A percentile compares a stretch with the other conserved stretches of the same genome.
Evolutionary conservation across 2,888 invertebrate species (phyloP).

Genomic region (Drosophila hamatofila): DNA sequence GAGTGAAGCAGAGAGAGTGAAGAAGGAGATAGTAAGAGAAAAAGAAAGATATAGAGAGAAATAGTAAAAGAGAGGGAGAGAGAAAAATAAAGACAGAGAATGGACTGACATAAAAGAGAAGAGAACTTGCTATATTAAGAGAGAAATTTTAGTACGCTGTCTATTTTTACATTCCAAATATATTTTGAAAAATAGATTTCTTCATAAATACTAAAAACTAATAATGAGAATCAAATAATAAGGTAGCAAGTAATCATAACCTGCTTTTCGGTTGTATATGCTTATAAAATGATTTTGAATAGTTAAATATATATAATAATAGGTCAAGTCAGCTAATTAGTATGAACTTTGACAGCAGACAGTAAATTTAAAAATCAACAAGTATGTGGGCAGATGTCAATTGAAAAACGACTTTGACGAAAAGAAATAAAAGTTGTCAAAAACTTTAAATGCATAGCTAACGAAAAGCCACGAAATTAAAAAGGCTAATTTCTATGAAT

Average conservation of each 20-base stretch:
- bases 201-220: too few species aligned
- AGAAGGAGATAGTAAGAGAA: too few species aligned
- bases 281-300: not conserved
- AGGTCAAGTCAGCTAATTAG: not conserved
- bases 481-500: not conserved
- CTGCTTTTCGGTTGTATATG: not conserved
- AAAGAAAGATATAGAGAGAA: too few species aligned
- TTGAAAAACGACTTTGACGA: not conserved
- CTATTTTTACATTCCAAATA: too few species aligned
- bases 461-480: not conserved
- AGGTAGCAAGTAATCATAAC: not conserved
- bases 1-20: too few species aligned
- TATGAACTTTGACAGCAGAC: conserved; percentile 1
- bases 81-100: too few species aligned
- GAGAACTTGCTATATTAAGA: too few species aligned
- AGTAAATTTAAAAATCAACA: not conserved
- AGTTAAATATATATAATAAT: not conserved
- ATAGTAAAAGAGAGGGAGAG: too few species aligned
- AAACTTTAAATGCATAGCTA: not conserved
- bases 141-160: too few species aligned
- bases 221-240: not conserved
- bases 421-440: not conserved
- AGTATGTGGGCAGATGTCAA: not conserved
- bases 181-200: too few species aligned
- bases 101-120: too few species aligned